phyloP scores from a whole-genome alignment of 64 coral and sea anemone species.

The Orbicella faveolata region DNA sequence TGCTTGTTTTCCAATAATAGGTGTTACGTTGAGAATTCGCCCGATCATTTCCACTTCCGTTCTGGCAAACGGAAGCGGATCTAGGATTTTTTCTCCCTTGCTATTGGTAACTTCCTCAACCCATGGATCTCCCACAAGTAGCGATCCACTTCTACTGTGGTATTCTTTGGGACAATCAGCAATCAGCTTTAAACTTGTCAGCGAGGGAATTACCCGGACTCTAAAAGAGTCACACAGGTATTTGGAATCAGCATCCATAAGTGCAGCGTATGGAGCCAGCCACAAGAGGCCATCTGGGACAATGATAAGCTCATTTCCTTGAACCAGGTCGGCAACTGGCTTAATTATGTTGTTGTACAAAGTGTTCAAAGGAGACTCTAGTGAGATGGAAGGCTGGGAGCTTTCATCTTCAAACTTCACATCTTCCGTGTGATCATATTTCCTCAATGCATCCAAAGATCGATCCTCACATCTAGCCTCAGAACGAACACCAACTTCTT shows the following conservation, averaged over 20 bases:
- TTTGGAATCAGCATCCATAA: not conserved
- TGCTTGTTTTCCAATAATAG: not conserved
- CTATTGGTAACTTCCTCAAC: not conserved
- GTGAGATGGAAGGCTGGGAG: not conserved
- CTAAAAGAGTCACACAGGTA: conserved; percentile 7
- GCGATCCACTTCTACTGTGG: not conserved
- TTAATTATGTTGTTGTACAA: not conserved
- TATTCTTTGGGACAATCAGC: not conserved
- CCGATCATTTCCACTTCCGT: not conserved
- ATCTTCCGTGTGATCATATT: not conserved
- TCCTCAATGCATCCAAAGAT: not conserved
- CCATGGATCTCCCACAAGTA: conserved; percentile 9
- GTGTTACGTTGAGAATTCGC: not conserved
- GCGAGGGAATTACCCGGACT: not conserved
- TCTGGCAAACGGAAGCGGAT: not conserved
- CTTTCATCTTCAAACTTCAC: not conserved
- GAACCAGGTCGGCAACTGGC: not conserved
- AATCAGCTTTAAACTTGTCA: not conserved
- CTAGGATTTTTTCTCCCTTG: not conserved
- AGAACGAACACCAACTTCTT: not conserved
- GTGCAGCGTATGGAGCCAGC: not conserved
- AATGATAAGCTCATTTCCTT: not conserved
- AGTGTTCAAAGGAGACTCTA: not conserved
- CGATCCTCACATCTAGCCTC: not conserved
- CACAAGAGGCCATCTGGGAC: not conserved